Conservation (phyloP, 2,113 vertebrate species). For the Oryzias celebensis region DNA sequence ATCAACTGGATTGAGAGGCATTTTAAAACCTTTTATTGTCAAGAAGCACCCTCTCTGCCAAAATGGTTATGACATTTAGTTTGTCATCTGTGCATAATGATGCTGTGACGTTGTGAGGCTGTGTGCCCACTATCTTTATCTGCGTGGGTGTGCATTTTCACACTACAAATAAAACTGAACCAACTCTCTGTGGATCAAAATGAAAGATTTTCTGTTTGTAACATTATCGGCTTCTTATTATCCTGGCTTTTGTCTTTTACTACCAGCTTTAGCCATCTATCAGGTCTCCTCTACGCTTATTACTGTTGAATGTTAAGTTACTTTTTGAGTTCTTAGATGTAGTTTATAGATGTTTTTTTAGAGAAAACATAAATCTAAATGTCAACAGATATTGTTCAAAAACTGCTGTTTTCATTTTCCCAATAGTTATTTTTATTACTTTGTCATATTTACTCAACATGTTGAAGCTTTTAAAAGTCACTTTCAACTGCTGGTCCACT, state of each 20-base stretch:
- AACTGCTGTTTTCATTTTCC: no score
- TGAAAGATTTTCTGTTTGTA: constrained; percentile 11
- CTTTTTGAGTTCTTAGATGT: no score
- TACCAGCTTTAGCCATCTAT: no score
- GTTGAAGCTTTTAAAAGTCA: no score
- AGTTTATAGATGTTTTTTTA: no score
- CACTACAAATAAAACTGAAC: neutral
- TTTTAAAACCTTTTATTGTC: no score
- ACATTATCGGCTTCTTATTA: neutral
- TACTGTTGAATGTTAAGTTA: neutral
- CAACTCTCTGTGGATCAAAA: constrained; percentile 4
- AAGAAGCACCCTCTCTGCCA: constrained; percentile 5
- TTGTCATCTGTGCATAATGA: constrained; percentile 30
- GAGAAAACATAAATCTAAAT: no score
- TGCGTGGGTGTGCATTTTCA: constrained; percentile 18
- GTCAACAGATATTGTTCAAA: no score
- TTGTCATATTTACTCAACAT: no score
- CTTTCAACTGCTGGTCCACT: no score
- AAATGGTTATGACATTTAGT: constrained; percentile 48
- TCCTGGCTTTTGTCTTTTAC: neutral
- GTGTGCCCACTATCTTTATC: constrained; percentile 3
- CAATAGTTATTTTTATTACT: no score
- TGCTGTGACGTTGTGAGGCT: constrained; percentile 29
- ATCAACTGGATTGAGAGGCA: neutral
- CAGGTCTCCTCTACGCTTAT: neutral